Base-by-base conservation (phyloP, 2,888 invertebrate species). In the Pterobdella sp. region DNA sequence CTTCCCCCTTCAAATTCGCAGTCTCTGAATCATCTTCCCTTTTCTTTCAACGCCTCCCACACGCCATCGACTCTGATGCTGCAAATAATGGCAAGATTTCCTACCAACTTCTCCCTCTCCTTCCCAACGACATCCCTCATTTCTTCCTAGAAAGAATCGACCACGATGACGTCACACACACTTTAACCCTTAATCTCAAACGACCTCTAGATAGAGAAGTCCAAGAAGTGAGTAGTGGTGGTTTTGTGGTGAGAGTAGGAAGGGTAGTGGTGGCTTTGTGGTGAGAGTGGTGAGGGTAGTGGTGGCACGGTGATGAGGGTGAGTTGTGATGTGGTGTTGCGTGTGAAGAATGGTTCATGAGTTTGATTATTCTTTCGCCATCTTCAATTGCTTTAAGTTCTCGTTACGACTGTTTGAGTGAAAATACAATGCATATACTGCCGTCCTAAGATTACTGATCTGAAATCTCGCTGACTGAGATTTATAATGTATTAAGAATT, bases 91-190 rank as follows among this genome's bases (percentile, higher is more conserved):
- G 71, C 3, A 34, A 63, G 22, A 71, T 71, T 35, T 56, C 63
- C n/a, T 71, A 71, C 36, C 35, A 34, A 4, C 52, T 71, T 36
- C 3, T 49, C 26, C 56, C 71, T 1, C 26, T 32, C 34, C 60
- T 36, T 3, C 32, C 69, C 29, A n/a, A 22, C n/a, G 10, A 14
- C 18, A 7, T 14, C 18, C 42, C 42, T 42, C 42, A 7, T 42
- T 71, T 71, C 34, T 34, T 29, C 34, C 63, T 71, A 22, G 26
- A n/a, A 14, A 56, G 56, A 63, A 4, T 60, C 18, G 60, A 35
- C 34, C 34, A 56, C 36, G 63, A 71, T 35, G 71, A 63, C n/a
- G 34, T 37, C n/a, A 71, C 71, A 14, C 60, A 71, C 71, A 32
- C 29, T 10, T 29, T 71, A 22, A 60, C 26, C 22, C 37, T 71